Percentiles rank a stretch among this genome's conserved stretches.
Evolutionary conservation across 1,140 invertebrate genomes (phyloP).

Genomic region (Globodera ellingtonae): DNA sequence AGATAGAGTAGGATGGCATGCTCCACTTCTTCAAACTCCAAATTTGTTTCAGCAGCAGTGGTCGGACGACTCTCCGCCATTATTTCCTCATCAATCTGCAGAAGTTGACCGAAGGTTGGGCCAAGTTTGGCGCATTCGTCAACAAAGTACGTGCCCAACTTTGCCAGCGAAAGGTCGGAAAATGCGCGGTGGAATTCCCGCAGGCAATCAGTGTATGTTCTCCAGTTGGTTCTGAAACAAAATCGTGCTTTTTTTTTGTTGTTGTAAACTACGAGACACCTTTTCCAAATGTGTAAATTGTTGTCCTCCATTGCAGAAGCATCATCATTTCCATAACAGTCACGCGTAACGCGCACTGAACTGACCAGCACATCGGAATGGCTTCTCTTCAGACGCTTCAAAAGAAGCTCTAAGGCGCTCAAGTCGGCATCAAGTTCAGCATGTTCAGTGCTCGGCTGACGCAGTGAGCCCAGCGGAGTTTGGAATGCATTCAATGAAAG

Average conservation of each 20-base stretch:
- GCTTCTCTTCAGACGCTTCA: not conserved
- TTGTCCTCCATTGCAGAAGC: no score
- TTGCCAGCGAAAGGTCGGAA: not conserved
- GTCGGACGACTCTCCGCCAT: not conserved
- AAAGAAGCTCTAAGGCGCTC: not conserved
- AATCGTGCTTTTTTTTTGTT: no score
- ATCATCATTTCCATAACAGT: no score
- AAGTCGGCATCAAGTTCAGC: not conserved
- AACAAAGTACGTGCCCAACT: not conserved
- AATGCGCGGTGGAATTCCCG: not conserved
- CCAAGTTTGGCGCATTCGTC: not conserved
- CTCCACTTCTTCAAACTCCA: not conserved
- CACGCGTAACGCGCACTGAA: not conserved
- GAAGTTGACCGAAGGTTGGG: not conserved
- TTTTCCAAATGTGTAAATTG: slow-evolving; percentile 7
- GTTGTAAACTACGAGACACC: not conserved
- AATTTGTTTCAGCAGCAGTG: not conserved
- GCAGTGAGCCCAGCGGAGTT: not conserved
- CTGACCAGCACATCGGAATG: not conserved
- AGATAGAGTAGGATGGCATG: not conserved
- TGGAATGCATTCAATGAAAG: not conserved
- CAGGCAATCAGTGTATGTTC: not conserved
- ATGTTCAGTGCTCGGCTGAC: slow-evolving; percentile 12
- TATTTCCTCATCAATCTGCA: not conserved
- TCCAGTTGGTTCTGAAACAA: not conserved